Conservation (phyloP, 2,888 invertebrate species). For the Masnerella sp. region DNA sequence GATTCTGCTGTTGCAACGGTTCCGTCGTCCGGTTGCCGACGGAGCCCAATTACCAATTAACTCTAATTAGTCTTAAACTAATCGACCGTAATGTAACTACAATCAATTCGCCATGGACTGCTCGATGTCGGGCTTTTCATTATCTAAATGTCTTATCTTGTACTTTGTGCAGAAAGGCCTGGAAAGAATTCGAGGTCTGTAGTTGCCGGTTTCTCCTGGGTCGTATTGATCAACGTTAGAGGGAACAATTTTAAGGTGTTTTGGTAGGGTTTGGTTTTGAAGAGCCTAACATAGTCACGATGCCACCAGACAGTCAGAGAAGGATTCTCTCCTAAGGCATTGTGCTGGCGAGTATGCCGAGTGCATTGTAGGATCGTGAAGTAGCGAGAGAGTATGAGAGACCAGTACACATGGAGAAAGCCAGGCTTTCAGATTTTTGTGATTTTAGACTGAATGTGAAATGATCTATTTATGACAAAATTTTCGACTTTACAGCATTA, state of each 20-base stretch:
- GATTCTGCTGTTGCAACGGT: constrained; percentile 62
- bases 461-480: constrained; percentile 20
- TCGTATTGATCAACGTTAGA: no score
- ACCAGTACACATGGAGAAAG: constrained; percentile 11
- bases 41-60: constrained; percentile 24
- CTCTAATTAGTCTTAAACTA: constrained; percentile 11
- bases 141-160: constrained; percentile 18
- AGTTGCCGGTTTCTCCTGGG: no score
- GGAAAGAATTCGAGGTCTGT: constrained; percentile 25
- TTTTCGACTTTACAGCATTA: no score
- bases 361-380: constrained; percentile 39
- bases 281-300: background rate
- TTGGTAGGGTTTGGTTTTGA: background rate
- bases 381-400: constrained; percentile 17
- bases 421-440: constrained; percentile 12
- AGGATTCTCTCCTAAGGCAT: constrained; percentile 8
- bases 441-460: constrained; percentile 10
- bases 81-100: constrained; percentile 3
- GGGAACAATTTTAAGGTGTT: no score
- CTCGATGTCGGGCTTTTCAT: constrained; percentile 4
- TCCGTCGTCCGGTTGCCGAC: constrained; percentile 37
- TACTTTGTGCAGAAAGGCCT: constrained; percentile 39
- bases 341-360: constrained; percentile 36
- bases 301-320: constrained; percentile 49
- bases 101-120: background rate